Conservation (phyloP, 53 echinoderm and acorn worm species). For the Henricia sp. region DNA sequence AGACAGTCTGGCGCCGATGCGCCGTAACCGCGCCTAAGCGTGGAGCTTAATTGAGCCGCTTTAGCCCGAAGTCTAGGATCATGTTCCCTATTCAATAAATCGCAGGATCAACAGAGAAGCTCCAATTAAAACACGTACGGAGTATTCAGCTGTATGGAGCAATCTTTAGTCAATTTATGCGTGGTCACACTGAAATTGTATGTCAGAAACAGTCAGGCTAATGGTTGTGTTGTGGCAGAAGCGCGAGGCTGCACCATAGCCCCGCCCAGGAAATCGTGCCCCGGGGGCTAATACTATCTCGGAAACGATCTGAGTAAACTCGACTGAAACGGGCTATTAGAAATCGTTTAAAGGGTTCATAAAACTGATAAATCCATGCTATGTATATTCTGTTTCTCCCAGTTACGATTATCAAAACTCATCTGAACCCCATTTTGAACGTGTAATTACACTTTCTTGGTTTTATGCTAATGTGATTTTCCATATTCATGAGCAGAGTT, state of each 20-base stretch:
- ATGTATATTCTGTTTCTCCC: too few species aligned
- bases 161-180: constrained; percentile 41
- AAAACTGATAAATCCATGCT: too few species aligned
- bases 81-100: constrained; percentile 24
- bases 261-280: neutral
- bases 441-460: too few species aligned
- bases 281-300: neutral
- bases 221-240: neutral
- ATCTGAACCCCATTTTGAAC: too few species aligned
- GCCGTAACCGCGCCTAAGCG: neutral
- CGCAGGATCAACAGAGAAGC: constrained; percentile 10
- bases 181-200: constrained; percentile 9
- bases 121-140: constrained; percentile 44
- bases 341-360: neutral
- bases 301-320: neutral
- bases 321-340: neutral
- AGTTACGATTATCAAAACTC: too few species aligned
- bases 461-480: too few species aligned
- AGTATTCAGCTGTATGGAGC: too few species aligned
- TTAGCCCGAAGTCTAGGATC: neutral
- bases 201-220: neutral
- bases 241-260: constrained; percentile 13
- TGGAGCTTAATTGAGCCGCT: neutral
- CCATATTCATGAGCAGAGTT: too few species aligned
- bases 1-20: neutral